phyloP scores from a whole-genome alignment of 2,113 vertebrate species.

The Trochalopteron elliotii region DNA sequence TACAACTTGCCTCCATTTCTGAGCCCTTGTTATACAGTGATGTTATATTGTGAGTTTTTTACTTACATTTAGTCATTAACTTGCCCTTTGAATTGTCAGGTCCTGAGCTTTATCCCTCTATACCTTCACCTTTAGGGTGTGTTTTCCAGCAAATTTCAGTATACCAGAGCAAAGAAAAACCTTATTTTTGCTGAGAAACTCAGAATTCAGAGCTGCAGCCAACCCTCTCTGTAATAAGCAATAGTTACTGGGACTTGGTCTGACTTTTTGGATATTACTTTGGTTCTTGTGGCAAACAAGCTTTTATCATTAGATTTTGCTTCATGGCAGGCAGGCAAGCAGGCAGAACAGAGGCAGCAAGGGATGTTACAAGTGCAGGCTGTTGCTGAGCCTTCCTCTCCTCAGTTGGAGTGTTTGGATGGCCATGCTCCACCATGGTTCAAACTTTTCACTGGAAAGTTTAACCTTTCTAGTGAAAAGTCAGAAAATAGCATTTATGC shows the following conservation, averaged over 20 bases:
- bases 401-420: not conserved
- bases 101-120: not conserved
- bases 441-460: no score
- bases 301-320: not conserved
- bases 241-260: not conserved
- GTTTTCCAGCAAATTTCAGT: not conserved
- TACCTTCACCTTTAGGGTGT: not conserved
- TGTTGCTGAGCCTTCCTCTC: not conserved
- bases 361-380: not conserved
- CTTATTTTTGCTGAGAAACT: not conserved
- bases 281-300: not conserved
- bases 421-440: not conserved
- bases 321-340: not conserved
- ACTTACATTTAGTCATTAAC: not conserved
- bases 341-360: not conserved
- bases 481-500: not conserved
- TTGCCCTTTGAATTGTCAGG: not conserved
- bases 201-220: not conserved
- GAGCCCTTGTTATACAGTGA: not conserved
- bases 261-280: not conserved
- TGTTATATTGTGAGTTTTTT: not conserved
- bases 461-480: not conserved
- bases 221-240: not conserved
- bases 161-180: not conserved
- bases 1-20: not conserved